Evolutionary conservation across 2,797 vertebrate genomes (phyloP).

Genomic region (Poecile montanus): DNA sequence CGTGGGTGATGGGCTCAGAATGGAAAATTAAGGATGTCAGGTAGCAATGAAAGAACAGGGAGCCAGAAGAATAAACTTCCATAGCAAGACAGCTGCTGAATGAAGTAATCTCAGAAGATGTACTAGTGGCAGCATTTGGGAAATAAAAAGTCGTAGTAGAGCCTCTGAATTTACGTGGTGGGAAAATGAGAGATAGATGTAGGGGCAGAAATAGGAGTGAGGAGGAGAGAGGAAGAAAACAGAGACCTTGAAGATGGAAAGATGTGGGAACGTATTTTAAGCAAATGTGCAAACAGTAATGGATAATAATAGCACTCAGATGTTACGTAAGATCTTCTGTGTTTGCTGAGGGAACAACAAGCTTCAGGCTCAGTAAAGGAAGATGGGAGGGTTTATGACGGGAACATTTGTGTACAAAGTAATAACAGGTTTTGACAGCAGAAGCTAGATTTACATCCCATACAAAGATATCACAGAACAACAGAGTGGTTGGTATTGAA

Average conservation of each 20-base stretch:
- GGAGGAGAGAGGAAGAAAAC: background rate
- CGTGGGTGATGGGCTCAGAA: background rate
- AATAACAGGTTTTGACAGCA: background rate
- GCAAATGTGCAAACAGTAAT: background rate
- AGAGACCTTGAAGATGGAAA: background rate
- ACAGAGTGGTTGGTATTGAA: background rate
- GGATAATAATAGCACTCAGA: background rate
- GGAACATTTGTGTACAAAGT: background rate
- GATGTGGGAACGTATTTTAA: background rate
- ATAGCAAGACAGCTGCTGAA: background rate
- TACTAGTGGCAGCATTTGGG: accelerated
- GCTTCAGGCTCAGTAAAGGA: background rate
- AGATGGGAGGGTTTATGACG: background rate
- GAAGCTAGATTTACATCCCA: background rate
- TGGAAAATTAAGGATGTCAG: background rate
- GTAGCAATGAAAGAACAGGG: background rate
- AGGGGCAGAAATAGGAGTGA: background rate
- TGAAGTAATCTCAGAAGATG: background rate
- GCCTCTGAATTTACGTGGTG: background rate
- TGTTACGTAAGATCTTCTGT: background rate
- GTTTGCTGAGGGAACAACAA: background rate
- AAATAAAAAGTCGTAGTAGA: background rate
- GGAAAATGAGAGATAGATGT: background rate
- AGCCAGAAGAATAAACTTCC: background rate
- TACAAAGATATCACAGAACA: background rate